Conservation (phyloP, 2,797 vertebrate species). For the Tolypeutes matacus region DNA sequence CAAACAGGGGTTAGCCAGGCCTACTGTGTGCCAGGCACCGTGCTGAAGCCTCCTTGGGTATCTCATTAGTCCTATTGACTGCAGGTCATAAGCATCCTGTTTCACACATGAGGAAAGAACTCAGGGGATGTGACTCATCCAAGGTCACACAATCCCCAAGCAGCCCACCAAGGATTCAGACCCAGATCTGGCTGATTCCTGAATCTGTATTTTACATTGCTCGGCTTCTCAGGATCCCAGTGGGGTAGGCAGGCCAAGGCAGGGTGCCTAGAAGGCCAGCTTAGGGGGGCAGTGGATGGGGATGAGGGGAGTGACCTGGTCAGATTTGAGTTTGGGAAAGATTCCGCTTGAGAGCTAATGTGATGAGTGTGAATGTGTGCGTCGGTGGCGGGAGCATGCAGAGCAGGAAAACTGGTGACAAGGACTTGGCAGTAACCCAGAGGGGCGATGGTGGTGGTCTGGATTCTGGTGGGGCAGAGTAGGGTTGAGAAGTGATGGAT, state of each 20-base stretch:
- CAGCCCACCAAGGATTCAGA: neutral
- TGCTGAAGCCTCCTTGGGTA: neutral
- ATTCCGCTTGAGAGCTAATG: neutral
- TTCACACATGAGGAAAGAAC: neutral
- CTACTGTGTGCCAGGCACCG: accelerated
- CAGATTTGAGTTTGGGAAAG: neutral
- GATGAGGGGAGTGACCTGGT: neutral
- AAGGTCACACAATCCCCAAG: neutral
- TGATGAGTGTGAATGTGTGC: neutral
- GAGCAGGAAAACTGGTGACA: neutral
- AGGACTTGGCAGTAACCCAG: neutral
- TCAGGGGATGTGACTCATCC: neutral
- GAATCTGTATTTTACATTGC: neutral
- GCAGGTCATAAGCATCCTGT: neutral
- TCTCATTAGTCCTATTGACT: neutral
- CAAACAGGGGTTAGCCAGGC: neutral
- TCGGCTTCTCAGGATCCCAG: neutral
- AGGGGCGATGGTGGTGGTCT: neutral
- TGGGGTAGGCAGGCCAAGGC: neutral
- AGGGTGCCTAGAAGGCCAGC: neutral
- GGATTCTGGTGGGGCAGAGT: neutral
- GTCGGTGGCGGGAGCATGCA: neutral
- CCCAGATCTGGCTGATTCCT: neutral
- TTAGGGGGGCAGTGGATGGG: too few relatives aligned
- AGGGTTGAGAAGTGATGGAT: neutral